Evolutionary conservation across 2,888 invertebrate species (phyloP).

Genomic region (Tenthredo distinguenda): DNA sequence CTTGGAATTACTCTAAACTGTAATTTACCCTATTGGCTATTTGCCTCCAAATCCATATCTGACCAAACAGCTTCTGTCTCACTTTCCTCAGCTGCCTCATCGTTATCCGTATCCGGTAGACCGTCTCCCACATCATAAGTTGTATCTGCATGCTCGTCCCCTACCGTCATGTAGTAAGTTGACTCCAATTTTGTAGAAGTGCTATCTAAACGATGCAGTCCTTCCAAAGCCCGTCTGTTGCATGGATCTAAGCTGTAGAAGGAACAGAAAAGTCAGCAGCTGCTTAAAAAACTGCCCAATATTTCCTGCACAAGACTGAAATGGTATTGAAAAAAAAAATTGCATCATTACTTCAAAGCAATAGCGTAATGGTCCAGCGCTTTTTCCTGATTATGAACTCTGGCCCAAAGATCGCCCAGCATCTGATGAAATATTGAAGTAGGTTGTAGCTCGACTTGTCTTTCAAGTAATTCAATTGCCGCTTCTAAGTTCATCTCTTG

Average conservation of each 20-base stretch:
- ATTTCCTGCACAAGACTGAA: neutral
- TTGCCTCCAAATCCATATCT: conserved; percentile 82
- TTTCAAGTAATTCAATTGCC: conserved; percentile 85
- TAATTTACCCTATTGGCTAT: conserved; percentile 70
- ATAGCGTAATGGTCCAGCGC: conserved; percentile 85
- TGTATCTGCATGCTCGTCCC: conserved; percentile 78
- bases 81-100: conserved; percentile 78
- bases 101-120: conserved; percentile 77
- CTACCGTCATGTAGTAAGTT: conserved; percentile 80
- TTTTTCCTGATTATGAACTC: conserved; percentile 84
- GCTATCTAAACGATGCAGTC: conserved; percentile 82
- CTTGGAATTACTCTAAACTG: neutral
- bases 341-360: conserved; percentile 81
- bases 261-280: conserved; percentile 25
- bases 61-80: conserved; percentile 83
- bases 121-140: conserved; percentile 79
- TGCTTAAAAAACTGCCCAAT: neutral
- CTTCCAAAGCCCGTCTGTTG: conserved; percentile 83
- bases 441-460: conserved; percentile 83
- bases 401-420: conserved; percentile 83
- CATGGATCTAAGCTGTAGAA: conserved; percentile 82
- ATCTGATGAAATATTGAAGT: conserved; percentile 84
- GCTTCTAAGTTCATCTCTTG: conserved; percentile 84
- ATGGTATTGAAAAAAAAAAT: neutral
- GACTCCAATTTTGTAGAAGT: conserved; percentile 79